phyloP scores from a whole-genome alignment of 2,888 invertebrate species.

The Synergus japonicus region DNA sequence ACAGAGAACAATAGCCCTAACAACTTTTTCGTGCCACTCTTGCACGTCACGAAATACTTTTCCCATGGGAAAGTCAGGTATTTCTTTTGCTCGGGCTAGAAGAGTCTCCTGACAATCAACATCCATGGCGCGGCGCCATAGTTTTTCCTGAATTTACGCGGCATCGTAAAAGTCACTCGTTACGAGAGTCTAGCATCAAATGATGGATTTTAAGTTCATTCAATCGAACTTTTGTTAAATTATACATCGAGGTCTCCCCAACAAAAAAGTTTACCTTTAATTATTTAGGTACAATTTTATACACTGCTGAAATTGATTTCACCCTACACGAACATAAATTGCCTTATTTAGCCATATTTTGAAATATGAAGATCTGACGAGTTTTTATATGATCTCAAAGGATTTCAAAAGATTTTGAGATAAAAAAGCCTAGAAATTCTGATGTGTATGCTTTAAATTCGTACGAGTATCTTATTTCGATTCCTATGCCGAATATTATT shows the following conservation, averaged over 20 bases:
- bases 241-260: neutral
- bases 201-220: conserved; percentile 66
- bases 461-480: neutral
- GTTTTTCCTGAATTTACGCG: conserved; percentile 66
- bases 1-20: conserved; percentile 73
- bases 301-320: neutral
- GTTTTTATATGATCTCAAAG: no score
- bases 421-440: no score
- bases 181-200: conserved; percentile 68
- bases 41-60: conserved; percentile 47
- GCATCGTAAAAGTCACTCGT: conserved; percentile 71
- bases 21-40: conserved; percentile 67
- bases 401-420: no score
- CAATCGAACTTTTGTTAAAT: neutral
- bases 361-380: no score
- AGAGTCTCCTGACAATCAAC: conserved; percentile 69
- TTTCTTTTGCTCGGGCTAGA: conserved; percentile 45
- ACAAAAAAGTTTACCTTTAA: neutral
- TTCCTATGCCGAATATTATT: neutral
- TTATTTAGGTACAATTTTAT: neutral
- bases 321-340: no score
- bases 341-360: no score
- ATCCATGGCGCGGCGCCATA: conserved; percentile 70
- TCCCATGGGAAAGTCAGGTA: conserved; percentile 47
- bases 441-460: neutral